A percentile compares a stretch with the other conserved stretches of the same genome.
Conservation (phyloP, 2,113 vertebrate genomes). For the Boleophthalmus pectinirostris region DNA sequence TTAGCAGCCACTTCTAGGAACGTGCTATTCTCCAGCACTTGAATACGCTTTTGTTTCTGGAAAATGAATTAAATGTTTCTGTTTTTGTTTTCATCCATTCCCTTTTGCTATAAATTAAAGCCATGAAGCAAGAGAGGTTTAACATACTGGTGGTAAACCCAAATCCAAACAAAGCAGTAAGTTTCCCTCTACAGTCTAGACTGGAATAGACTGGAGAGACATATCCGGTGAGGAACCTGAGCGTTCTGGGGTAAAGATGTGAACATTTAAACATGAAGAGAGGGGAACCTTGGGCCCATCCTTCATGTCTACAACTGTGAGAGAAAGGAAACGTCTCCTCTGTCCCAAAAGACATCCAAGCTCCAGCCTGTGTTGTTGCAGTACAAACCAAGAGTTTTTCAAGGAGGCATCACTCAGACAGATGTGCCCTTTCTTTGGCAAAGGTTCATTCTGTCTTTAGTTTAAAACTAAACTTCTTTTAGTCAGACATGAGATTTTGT, state of each 20-base stretch:
- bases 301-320: conserved; percentile 22
- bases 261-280: conserved; percentile 36
- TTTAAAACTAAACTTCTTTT: too few relatives aligned
- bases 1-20: conserved; percentile 15
- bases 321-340: conserved; percentile 40
- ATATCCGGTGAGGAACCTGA: conserved; percentile 34
- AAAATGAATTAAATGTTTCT: not conserved
- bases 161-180: conserved; percentile 1
- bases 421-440: too few relatives aligned
- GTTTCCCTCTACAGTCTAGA: conserved; percentile 37
- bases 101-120: not conserved
- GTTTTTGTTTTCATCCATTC: not conserved
- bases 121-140: not conserved
- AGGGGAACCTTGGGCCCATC: conserved; percentile 22
- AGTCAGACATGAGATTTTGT: too few relatives aligned
- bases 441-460: too few relatives aligned
- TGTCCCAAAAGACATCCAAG: conserved; percentile 25
- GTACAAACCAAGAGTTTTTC: conserved; percentile 37
- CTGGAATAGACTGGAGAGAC: conserved; percentile 4
- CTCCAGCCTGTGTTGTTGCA: conserved; percentile 21
- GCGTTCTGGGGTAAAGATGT: conserved; percentile 21
- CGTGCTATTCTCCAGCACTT: conserved; percentile 17
- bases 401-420: conserved; percentile 5
- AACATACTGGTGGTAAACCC: conserved; percentile 5
- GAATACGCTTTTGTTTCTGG: conserved; percentile 14